A percentile compares a stretch with the other conserved stretches of the same genome.
phyloP scores from a whole-genome alignment of 2,113 vertebrate species.

The Perca fluviatilis region DNA sequence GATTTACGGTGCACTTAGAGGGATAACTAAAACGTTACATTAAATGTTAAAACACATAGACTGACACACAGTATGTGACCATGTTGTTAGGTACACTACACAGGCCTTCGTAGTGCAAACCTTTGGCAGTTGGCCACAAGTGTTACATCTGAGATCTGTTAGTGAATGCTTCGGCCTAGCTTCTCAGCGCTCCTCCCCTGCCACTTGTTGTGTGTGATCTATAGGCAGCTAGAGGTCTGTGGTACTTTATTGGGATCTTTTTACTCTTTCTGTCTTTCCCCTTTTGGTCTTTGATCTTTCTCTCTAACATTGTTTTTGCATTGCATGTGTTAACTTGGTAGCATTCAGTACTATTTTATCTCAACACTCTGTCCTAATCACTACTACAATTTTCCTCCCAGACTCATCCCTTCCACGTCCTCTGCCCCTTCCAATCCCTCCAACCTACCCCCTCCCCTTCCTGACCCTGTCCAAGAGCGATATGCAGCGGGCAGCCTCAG shows the following conservation, averaged over 20 bases:
- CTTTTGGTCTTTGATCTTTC: constrained; percentile 72
- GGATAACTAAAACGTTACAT: too few species aligned
- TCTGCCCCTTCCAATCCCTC: constrained; percentile 71
- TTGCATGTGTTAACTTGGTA: constrained; percentile 96
- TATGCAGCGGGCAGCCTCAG: constrained; percentile 93
- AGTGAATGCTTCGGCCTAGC: constrained; percentile 89
- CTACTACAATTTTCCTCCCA: constrained; percentile 58
- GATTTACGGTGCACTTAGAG: background rate
- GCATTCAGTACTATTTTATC: constrained; percentile 83
- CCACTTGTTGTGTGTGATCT: constrained; percentile 96
- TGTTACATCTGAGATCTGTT: constrained; percentile 81
- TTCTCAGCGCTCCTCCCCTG: constrained; percentile 90
- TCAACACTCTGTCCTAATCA: constrained; percentile 73
- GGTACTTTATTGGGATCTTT: constrained; percentile 90
- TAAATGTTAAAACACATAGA: background rate
- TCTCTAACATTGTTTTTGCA: constrained; percentile 87
- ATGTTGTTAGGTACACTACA: background rate
- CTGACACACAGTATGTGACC: background rate
- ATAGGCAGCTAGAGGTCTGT: constrained; percentile 95
- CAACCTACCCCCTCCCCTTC: constrained; percentile 81
- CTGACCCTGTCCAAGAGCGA: constrained; percentile 84
- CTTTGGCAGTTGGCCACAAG: constrained; percentile 79
- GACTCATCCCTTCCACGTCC: constrained; percentile 60
- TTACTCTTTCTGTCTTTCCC: constrained; percentile 73
- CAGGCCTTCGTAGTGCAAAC: constrained; percentile 19